Conservation (phyloP, 1,140 invertebrate species). For the Ptiloglossa arizonensis region DNA sequence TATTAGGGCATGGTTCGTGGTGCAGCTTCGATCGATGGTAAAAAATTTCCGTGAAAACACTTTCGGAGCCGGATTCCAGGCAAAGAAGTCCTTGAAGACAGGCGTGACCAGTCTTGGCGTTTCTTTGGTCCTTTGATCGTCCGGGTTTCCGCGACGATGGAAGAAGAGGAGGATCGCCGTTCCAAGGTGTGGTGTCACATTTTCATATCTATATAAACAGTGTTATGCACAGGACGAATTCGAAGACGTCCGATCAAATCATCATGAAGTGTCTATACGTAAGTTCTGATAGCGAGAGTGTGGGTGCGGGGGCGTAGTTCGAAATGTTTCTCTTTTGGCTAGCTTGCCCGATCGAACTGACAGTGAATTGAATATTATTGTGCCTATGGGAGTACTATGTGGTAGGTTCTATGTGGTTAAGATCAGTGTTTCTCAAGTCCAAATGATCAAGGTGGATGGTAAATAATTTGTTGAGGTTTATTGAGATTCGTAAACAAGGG, state of each 20-base stretch:
- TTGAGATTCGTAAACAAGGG: too few species aligned
- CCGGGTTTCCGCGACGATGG: neutral
- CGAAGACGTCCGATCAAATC: constrained; percentile 56
- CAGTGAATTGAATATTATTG: too few species aligned
- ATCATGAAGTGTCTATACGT: constrained; percentile 65
- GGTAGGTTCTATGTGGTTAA: too few species aligned
- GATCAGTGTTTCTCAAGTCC: too few species aligned
- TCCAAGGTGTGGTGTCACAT: constrained; percentile 59
- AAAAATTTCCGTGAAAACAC: constrained; percentile 9
- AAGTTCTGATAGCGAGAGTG: constrained; percentile 44
- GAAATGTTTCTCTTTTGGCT: neutral
- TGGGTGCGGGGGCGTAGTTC: neutral
- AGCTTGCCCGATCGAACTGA: neutral
- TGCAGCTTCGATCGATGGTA: neutral
- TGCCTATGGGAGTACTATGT: too few species aligned
- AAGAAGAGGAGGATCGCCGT: constrained; percentile 58
- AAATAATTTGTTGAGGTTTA: too few species aligned
- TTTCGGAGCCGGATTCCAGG: constrained; percentile 57
- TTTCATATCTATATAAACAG: constrained; percentile 72
- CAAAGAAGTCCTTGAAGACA: constrained; percentile 41
- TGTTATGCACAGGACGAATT: constrained; percentile 43
- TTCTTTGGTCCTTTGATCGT: neutral
- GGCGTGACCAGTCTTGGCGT: constrained; percentile 45
- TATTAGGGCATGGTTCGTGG: constrained; percentile 35
- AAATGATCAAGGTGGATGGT: too few species aligned